Base-by-base conservation (phyloP, 2,888 invertebrate genomes). In the Oscheius sp. region DNA sequence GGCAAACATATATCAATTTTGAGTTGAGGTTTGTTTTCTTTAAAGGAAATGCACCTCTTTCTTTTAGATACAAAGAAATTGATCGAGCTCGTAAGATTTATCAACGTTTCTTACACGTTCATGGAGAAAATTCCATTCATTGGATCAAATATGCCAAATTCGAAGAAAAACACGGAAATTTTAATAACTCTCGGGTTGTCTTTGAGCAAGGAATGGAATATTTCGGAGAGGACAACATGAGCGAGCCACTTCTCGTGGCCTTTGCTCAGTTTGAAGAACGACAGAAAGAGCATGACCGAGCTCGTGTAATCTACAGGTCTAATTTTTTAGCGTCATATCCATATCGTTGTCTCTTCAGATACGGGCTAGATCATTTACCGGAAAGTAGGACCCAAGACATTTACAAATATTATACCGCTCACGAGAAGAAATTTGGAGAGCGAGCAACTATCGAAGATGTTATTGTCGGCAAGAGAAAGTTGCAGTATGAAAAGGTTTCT, bases 1-100 rank as follows among this genome's bases (percentile, higher is more conserved):
- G 98, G 98, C 93, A 95, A 87, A 97, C 98, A 0, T 99, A 96
- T 86, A 95, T 99, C 57, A 99, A 99, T 87, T 98, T 98, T 89
- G 98, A 99, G 88, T 88, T 98, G 53, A 90, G 97, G 27, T 45
- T 65, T 29, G 27, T 63, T 3, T 1, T 39, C 10, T 6, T 25
- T 39, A 17, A 20, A 57, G 20, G 3, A 37, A 34, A 55, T n/a
- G n/a, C n/a, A n/a, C n/a, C n/a, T n/a, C n/a, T n/a, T n/a, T n/a
- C n/a, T 50, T 72, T 50, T 20, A 90, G 97, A 20, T 97, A 82
- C 69, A 95, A 96, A 87, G 97, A 99, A 89, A 91, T 96, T 12
- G 95, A 97, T 84, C 90, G 96, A 80, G 96, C 96, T 0, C 90
- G 98, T 63, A 89, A 91, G 72, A 95, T 99, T 78, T 98, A 96